Evolutionary conservation across 2,888 invertebrate genomes (phyloP), one percentile per base, ranked within the genome.

Genomic region (Ectemnius cavifrons): DNA sequence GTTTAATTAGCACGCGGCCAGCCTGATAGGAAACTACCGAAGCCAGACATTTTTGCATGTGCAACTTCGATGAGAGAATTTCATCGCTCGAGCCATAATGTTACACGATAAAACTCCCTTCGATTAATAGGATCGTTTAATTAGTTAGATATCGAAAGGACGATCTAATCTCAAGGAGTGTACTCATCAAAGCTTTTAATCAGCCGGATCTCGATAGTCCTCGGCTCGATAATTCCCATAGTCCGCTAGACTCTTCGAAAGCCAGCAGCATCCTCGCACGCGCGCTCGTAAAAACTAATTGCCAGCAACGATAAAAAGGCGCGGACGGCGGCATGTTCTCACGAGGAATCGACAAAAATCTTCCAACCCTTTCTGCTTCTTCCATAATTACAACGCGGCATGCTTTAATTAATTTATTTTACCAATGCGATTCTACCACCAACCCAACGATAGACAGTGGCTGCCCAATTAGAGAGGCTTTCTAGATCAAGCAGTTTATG

Each of bases 1-100:
- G 77, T 80, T 82, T 80, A 82, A 82, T 78, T 82, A 82, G 77
- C 73, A 73, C 63, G 46, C 57, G 47, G 46, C 67, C 67, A 49
- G 20, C 59, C 28, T 57, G 73, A 71, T 62, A 8, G 63, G 20
- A 63, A 20, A 52, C 8, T 20, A 37, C 16, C 20, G 18, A 28
- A 8, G 63, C 59, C 69, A 37, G 37, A 37, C 5, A 37, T 37
- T 37, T 37, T 37, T 37, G 8, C 37, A 37, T 37, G 37, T 1
- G 8, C 65, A 71, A 79, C 65, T 20, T 70, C 59, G 70, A 11
- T 4, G 6, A 6, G 37, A 8, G 58, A 65, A 71, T 71, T 71
- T 71, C 71, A 71, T 46, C 59, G 63, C 37, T 46, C 8, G 11
- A 8, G 37, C 37, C 37, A 37, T 37, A 11, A 37, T 4, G 52